Base-by-base conservation (phyloP, 2,888 invertebrate genomes). In the Dryococelus australis region DNA sequence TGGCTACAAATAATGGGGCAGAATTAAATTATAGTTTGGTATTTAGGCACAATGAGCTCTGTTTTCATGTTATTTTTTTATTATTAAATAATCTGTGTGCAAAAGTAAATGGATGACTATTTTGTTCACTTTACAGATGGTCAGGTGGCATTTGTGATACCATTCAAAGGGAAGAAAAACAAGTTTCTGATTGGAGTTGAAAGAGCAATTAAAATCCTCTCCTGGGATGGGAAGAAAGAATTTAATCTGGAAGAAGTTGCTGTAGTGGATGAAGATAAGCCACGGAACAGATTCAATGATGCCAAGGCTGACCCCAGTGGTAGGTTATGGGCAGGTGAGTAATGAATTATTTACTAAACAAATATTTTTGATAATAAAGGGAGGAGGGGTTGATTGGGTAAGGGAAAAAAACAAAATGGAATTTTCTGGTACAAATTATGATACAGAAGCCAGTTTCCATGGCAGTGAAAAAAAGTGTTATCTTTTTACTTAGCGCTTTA, bases 321-420 rank as follows among this genome's bases (percentile, higher is more conserved):
- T 6, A 93, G 96, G 86, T 93, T 97, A 43, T 97, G 96, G 93
- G 95, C 95, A 90, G 96, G 96, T 92, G 93, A 93, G 89, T 85
- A 83, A 93, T 24, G 8, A 65, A 65, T 20, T 47, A 47, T 13
- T 47, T 5, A 4, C 35, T 35, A 35, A 35, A 35, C 35, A 35
- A 35, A 35, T 3, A 35, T 35, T 35, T 4, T 3, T 35, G 35
- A 35, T 35, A 35, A 35, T 35, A 4, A 35, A 35, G 35, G 35
- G 35, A 35, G 35, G 35, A 35, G 35, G 35, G 35, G 35, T 35
- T 35, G 1, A 35, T 35, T 35, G 35, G 35, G 35, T n/a, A 4
- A 3, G 35, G 35, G 35, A 35, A 35, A 35, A 35, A 35, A 35
- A 35, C 35, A 35, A 35, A 3, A 4, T 35, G 35, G 35, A 1